Evolutionary conservation across 2,888 invertebrate genomes (phyloP), one percentile per base, ranked within the genome.

Genomic region (Agrypnus murinus): DNA sequence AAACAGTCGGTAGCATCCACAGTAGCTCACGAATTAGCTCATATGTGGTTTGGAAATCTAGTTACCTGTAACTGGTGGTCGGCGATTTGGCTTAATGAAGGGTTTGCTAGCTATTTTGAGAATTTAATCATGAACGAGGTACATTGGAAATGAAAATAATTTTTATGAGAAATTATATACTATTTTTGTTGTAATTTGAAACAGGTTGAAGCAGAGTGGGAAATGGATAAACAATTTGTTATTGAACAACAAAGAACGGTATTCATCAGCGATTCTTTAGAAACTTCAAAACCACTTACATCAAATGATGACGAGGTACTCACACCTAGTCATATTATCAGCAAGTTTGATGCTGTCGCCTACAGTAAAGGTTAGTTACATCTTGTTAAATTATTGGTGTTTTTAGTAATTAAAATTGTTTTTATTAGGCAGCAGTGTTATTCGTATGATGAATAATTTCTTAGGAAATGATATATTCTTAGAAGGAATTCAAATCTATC

Each of bases 41-140:
- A 96, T 82, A 92, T 92, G 88, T 94, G 94, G 94, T 93, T 94
- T 77, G 94, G 94, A 5, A 92, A 94, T 80, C 86, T 92, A 15
- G 91, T 94, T 14, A 93, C 93, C 0, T 90, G 91, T 65, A 88
- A 90, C 36, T 93, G 93, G 93, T 94, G 93, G 93, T 88, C 90
- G 69, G 90, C 89, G 76, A 86, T 92, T 0, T 93, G 93, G 92
- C 85, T 93, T 0, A 93, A 92, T 79, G 93, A 93, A 81, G 93
- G 91, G 0, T 93, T 93, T 73, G 93, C 93, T 0, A 88, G 89
- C 79, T 93, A 90, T 82, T 92, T 93, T 78, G 91, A 95, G n/a
- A n/a, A n/a, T n/a, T n/a, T n/a, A n/a, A n/a, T n/a, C n/a, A n/a
- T n/a, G n/a, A n/a, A n/a, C n/a, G n/a, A n/a, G n/a, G n/a, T n/a